Base-by-base conservation (phyloP, 2,888 invertebrate species). In the Synergus laeviventris region DNA sequence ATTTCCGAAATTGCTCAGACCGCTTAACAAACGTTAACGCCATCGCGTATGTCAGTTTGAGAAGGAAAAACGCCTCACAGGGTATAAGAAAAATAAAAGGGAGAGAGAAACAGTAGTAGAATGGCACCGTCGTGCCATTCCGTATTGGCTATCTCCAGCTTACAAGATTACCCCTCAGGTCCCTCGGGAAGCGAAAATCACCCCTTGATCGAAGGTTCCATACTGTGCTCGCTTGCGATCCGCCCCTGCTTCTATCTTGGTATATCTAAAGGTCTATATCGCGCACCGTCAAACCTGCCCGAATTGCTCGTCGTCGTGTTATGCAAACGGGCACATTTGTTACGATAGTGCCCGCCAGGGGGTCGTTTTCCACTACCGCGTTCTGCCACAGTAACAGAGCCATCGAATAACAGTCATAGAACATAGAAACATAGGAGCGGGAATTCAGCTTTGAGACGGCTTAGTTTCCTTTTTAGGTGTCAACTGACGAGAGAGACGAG, bases 251-350 rank as follows among this genome's bases (percentile, higher is more conserved):
- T 60, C 77, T 76, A 74, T 79, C 79, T 81, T 78, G 76, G 73
- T 79, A 80, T 79, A 85, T 86, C 88, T 88, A 86, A 88, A 90
- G 87, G 89, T 89, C 90, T 89, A 89, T 90, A 91, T 90, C 90
- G 91, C 90, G 90, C 89, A 86, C 90, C 90, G 89, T 91, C 91
- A 90, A 91, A 89, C 90, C 90, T 87, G 88, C 89, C 90, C 87
- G 89, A 91, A 91, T 91, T 89, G 91, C 90, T 91, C 91, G 90
- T 90, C 90, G 88, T 89, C 90, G 89, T 90, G 91, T 91, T 91
- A 91, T 91, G 91, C 91, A 91, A 91, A 90, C 90, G 89, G 88
- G 85, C 89, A 84, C 90, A 89, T 91, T 91, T 91, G 91, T 91
- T 91, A 89, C 88, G 89, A 88, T 90, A 90, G 88, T 87, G 82